phyloP scores from a whole-genome alignment of 1,140 invertebrate species.

The Eubasilissa regina region DNA sequence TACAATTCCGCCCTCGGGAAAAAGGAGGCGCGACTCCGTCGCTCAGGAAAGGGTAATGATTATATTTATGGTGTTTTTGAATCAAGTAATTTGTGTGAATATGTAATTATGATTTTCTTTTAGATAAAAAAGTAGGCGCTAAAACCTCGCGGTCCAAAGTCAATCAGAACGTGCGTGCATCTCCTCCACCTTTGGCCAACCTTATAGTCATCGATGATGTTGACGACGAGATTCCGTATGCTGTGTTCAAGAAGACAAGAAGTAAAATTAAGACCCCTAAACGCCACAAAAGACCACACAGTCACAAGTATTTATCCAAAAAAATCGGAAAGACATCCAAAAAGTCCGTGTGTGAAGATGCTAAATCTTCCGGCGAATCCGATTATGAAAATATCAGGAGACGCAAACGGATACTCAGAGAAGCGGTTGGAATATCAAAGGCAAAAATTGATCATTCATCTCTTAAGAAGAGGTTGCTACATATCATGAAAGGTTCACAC shows the following conservation, averaged over 20 bases:
- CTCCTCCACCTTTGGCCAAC: neutral
- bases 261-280: neutral
- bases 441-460: conserved; percentile 35
- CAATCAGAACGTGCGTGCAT: neutral
- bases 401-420: conserved; percentile 25
- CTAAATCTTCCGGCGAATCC: conserved; percentile 33
- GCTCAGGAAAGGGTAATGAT: conserved; percentile 8
- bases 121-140: conserved; percentile 12
- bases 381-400: conserved; percentile 29
- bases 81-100: neutral
- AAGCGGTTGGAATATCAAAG: conserved; percentile 39
- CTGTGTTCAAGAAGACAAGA: conserved; percentile 1
- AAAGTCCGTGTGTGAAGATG: neutral
- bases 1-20: conserved; percentile 43
- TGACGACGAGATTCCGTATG: neutral
- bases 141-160: neutral
- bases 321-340: conserved; percentile 7
- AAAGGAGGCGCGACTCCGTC: conserved; percentile 39
- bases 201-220: conserved; percentile 35
- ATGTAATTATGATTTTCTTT: conserved; percentile 10
- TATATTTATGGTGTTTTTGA: neutral
- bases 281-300: conserved; percentile 19
- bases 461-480: conserved; percentile 41
- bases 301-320: neutral
- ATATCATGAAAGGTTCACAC: conserved; percentile 13